Evolutionary conservation across 1,140 invertebrate species (phyloP).

Genomic region (Leptinotarsa texana): DNA sequence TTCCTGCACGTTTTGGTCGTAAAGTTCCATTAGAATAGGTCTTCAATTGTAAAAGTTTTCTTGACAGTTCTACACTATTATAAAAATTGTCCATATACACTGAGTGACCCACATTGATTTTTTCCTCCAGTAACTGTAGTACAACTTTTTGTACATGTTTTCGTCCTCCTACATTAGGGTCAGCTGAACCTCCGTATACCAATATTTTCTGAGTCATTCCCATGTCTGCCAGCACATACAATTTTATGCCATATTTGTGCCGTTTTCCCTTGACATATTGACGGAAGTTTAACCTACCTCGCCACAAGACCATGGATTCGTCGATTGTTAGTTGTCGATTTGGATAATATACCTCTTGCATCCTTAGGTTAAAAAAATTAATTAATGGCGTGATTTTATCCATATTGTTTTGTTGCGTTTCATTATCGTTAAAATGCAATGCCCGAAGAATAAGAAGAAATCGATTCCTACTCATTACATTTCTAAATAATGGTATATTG

Average conservation of each 20-base stretch:
- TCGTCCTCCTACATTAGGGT: neutral
- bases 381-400: slow-evolving; percentile 7
- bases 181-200: slow-evolving; percentile 6
- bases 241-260: slow-evolving; percentile 11
- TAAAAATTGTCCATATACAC: neutral
- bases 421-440: slow-evolving; percentile 1
- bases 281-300: slow-evolving; percentile 3
- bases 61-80: neutral
- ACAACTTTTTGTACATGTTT: slow-evolving; percentile 12
- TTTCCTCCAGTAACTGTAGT: neutral
- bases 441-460: slow-evolving; percentile 13
- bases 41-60: neutral
- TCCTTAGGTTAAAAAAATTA: slow-evolving; percentile 11
- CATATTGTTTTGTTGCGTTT: slow-evolving; percentile 10
- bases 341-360: slow-evolving; percentile 6
- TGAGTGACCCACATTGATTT: neutral
- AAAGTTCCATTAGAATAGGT: neutral
- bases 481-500: neutral
- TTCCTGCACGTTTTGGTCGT: neutral
- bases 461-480: slow-evolving; percentile 9
- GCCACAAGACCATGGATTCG: neutral
- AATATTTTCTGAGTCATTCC: slow-evolving; percentile 4
- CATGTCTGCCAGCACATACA: neutral
- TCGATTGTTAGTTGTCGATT: neutral
- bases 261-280: slow-evolving; percentile 2